These are phyloP conservation scores for Trichogramma pretiosum DNA, from an alignment of 1,140 invertebrate species.

Conservation along the genomic window DNA sequence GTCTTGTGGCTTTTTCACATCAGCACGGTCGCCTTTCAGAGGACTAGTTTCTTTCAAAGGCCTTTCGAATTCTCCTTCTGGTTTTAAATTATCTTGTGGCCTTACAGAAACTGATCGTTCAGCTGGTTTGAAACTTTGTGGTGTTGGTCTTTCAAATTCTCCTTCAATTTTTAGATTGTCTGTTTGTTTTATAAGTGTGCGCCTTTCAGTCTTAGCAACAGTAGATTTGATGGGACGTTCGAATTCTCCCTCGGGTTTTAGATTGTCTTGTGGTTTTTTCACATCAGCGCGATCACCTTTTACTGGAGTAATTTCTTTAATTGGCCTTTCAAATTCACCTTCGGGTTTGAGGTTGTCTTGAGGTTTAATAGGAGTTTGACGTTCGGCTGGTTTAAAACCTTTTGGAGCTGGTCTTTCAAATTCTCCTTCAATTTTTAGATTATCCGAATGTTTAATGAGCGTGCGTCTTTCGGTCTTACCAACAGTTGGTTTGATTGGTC, in stretches of 20 bases:
- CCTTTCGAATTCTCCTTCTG: slow-evolving; percentile 46
- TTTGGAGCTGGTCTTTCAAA: slow-evolving; percentile 43
- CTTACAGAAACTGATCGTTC: slow-evolving; percentile 36
- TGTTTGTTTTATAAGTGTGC: slow-evolving; percentile 38
- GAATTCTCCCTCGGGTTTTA: slow-evolving; percentile 53
- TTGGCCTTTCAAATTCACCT: slow-evolving; percentile 50
- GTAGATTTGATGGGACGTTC: slow-evolving; percentile 40
- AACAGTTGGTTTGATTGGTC: slow-evolving; percentile 31
- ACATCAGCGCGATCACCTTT: slow-evolving; percentile 35
- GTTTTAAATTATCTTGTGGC: slow-evolving; percentile 45
- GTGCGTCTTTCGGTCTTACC: slow-evolving; percentile 41
- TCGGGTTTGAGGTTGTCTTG: slow-evolving; percentile 55
- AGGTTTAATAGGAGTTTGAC: slow-evolving; percentile 48
- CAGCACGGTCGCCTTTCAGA: slow-evolving; percentile 46
- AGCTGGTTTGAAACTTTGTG: slow-evolving; percentile 44
- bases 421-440: slow-evolving; percentile 50
- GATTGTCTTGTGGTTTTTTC: slow-evolving; percentile 40
- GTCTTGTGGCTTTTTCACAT: slow-evolving; percentile 45
- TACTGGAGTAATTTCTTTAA: slow-evolving; percentile 28
- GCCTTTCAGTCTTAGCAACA: slow-evolving; percentile 47
- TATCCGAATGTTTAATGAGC: slow-evolving; percentile 47
- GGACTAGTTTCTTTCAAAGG: slow-evolving; percentile 43
- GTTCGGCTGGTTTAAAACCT: slow-evolving; percentile 44
- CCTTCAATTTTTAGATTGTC: slow-evolving; percentile 53
- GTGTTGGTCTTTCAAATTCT: slow-evolving; percentile 47